Evolutionary conservation across 2,888 invertebrate genomes (phyloP), one percentile per base, ranked within the genome.

Genomic region (Dasysyrphus albostriatus): DNA sequence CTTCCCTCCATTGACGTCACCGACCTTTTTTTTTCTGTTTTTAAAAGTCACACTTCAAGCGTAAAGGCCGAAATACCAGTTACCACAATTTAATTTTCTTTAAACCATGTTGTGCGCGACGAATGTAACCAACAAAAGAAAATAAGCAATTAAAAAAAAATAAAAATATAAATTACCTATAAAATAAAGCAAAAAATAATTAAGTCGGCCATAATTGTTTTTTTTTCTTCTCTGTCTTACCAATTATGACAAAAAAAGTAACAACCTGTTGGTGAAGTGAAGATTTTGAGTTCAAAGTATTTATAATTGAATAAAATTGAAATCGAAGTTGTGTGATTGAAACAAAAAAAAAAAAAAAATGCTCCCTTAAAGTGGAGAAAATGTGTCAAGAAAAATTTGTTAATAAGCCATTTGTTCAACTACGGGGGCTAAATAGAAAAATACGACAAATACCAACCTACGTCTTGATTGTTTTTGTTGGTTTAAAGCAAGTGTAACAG

Each of bases 1-100:
- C 14, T 14, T 24, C 49, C 19, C 8, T 54, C 78, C 90, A 91
- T 90, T 91, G 91, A 90, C 90, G 90, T 91, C 91, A 91, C 88
- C 84, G 37, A 37, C 24, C 14, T 44, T 44, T 44, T 42, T 44
- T 42, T 39, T 39, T 37, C 8, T 37, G 2, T 14, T n/a, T 44
- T 5, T 90, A 0, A 67, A 54, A 84, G 58, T 54, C 29, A 59
- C 37, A 59, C 34, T 39, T 59, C 49, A 7, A 56, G 56, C 79
- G 70, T 70, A 29, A 59, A 72, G 61, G 69, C 59, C 24, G 34
- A 19, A 16, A 73, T 58, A 65, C 39, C 42, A 81, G 12, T 42
- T 67, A 77, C 65, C 51, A 80, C 61, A 56, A 56, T 49, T 32
- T 39, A 29, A 73, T 39, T 56, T 59, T 61, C 34, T 10, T 37